Base-by-base conservation (phyloP, 2,797 vertebrate species). In the Poecilia wingei region DNA sequence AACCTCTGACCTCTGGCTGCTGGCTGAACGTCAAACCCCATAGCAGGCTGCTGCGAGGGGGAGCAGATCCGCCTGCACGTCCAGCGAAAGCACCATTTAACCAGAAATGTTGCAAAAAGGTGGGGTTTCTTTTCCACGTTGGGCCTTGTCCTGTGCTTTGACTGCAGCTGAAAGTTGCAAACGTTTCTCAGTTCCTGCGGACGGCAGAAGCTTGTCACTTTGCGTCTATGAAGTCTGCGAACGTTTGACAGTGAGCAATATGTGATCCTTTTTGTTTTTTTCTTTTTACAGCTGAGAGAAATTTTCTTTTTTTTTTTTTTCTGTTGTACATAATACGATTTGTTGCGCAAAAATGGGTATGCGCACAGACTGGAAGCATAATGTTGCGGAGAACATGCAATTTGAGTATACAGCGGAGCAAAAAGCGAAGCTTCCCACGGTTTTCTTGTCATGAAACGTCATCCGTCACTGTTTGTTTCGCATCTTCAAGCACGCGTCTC, bases 301-400 rank as follows among this genome's bases (percentile, higher is more conserved):
- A 78, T 89, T 84, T 57, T 64, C 80, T 81, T 87, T 28, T 72
- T 78, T 61, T 86, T 83, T 76, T 74, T 76, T 45, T 8, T 77
- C 31, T 83, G 77, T 79, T 61, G 91, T 87, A 93, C 76, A 88
- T 94, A 90, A 90, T 85, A 93, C 79, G 89, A 91, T 91, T 85
- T 91, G 89, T 75, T 86, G 93, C 94, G 92, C 93, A 92, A 86
- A 49, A 90, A 93, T 92, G 90, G 85, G 81, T 91, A 83, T 93
- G 94, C 90, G 94, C 93, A 84, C 88, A 88, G 91, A 95, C 86
- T 93, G 93, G 94, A 96, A 96, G 95, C 95, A 88, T 94, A 92
- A 95, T 95, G 93, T 94, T 91, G 92, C 93, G 81, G 92, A 94
- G 95, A 91, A 94, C 95, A 96, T 96, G 96, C 95, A 95, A 92